These are phyloP conservation scores for Papilio helenus DNA, from an alignment of 1,140 invertebrate species.

Conservation along the genomic window DNA sequence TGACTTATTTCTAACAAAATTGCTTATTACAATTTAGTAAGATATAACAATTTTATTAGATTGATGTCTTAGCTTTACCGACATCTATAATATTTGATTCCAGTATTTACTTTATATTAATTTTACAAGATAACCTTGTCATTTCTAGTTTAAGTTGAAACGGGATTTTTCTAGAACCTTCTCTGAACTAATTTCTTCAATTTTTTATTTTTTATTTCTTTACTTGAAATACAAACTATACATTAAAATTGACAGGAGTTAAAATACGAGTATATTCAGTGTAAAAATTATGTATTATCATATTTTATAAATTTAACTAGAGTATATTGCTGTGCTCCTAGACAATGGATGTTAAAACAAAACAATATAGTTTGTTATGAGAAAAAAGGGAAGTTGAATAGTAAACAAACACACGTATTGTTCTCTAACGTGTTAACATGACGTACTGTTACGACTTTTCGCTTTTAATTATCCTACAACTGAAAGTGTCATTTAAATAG, in stretches of 20 bases:
- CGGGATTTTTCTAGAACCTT: too few species aligned
- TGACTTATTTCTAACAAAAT: not conserved
- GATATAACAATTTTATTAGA: constrained; percentile 1
- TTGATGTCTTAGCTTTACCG: not conserved
- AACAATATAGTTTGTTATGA: constrained; percentile 23
- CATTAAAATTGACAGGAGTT: too few species aligned
- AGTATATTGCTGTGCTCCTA: not conserved
- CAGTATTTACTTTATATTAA: not conserved
- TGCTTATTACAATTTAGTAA: not conserved
- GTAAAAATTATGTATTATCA: not conserved
- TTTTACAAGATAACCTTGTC: not conserved
- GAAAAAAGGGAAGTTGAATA: constrained; percentile 23
- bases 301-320: not conserved
- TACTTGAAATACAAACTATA: too few species aligned
- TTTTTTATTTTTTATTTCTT: too few species aligned
- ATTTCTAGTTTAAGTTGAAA: not conserved
- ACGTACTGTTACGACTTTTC: not conserved
- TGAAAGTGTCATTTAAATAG: not conserved
- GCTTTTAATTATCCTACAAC: constrained; percentile 3
- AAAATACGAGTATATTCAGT: too few species aligned
- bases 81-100: not conserved
- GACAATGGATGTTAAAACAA: constrained; percentile 9
- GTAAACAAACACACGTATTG: constrained; percentile 12
- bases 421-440: constrained; percentile 17
- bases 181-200: too few species aligned